These are phyloP conservation scores for Lates calcarifer DNA, from an alignment of 2,113 vertebrate genomes.

Conservation along the genomic window DNA sequence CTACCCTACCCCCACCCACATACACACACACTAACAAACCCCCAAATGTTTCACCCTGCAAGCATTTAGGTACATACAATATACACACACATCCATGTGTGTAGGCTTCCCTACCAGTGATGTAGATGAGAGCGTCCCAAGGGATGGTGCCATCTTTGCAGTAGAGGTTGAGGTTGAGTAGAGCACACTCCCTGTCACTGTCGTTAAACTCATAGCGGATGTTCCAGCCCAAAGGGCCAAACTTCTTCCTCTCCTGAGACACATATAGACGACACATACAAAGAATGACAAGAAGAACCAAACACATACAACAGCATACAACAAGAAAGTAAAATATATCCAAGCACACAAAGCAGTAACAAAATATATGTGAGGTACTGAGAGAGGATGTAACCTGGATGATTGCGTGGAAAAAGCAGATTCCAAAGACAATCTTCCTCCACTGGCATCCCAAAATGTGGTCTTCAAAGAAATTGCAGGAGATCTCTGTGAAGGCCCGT, in stretches of 20 bases:
- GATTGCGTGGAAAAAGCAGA: slow-evolving; percentile 88
- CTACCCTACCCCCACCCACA: not conserved
- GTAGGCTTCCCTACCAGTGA: slow-evolving; percentile 75
- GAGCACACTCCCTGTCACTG: slow-evolving; percentile 88
- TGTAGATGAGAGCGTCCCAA: slow-evolving; percentile 85
- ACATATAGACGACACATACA: slow-evolving; percentile 25
- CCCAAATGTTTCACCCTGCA: not conserved
- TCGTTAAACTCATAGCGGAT: slow-evolving; percentile 89
- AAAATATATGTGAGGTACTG: not conserved
- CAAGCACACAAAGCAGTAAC: slow-evolving; percentile 13
- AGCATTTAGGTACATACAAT: not conserved
- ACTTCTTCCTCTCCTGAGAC: slow-evolving; percentile 88
- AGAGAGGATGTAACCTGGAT: slow-evolving; percentile 76
- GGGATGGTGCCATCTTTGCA: slow-evolving; percentile 84
- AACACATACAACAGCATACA: not conserved
- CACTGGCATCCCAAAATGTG: slow-evolving; percentile 82
- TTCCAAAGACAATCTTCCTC: slow-evolving; percentile 87
- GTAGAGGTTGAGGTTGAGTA: slow-evolving; percentile 88
- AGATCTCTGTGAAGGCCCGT: slow-evolving; percentile 87
- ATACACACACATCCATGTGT: not conserved
- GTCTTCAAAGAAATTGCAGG: slow-evolving; percentile 84
- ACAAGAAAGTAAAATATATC: not conserved
- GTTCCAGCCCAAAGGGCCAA: slow-evolving; percentile 89
- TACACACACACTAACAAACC: not conserved
- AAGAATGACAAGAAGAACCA: not conserved